phyloP scores from a whole-genome alignment of 2,797 vertebrate species.

The Calcarius lapponicus region DNA sequence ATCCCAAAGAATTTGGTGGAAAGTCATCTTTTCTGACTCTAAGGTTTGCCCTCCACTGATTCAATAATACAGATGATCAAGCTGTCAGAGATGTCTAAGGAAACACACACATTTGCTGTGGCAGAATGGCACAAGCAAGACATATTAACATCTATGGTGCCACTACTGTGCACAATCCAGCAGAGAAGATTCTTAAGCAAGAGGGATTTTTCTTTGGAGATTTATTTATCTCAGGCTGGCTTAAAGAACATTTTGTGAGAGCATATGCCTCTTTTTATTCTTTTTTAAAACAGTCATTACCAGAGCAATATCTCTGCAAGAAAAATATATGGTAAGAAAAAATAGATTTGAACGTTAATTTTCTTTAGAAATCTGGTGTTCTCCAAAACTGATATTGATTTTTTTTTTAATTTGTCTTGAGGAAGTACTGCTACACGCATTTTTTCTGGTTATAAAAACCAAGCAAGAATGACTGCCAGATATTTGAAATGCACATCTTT shows the following conservation, averaged over 20 bases:
- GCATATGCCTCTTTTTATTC: background rate
- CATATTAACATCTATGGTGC: background rate
- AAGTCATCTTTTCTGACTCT: background rate
- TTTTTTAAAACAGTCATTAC: background rate
- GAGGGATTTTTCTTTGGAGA: background rate
- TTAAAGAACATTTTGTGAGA: background rate
- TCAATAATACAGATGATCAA: background rate
- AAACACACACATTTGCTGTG: background rate
- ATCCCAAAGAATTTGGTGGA: background rate
- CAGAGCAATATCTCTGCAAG: background rate
- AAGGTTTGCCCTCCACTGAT: background rate
- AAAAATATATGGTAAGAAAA: background rate
- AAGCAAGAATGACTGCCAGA: background rate
- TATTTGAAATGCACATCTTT: background rate
- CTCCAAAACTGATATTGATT: background rate
- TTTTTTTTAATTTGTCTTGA: background rate
- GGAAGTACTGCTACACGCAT: background rate
- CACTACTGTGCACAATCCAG: background rate
- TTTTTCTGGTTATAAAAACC: background rate
- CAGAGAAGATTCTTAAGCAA: background rate
- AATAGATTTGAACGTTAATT: background rate
- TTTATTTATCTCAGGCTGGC: background rate
- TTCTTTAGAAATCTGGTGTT: background rate
- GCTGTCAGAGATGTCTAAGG: background rate
- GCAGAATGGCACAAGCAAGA: background rate